These are phyloP conservation scores for Plebejus melissa DNA, from an alignment of 2,888 invertebrate species.

Conservation along the genomic window DNA sequence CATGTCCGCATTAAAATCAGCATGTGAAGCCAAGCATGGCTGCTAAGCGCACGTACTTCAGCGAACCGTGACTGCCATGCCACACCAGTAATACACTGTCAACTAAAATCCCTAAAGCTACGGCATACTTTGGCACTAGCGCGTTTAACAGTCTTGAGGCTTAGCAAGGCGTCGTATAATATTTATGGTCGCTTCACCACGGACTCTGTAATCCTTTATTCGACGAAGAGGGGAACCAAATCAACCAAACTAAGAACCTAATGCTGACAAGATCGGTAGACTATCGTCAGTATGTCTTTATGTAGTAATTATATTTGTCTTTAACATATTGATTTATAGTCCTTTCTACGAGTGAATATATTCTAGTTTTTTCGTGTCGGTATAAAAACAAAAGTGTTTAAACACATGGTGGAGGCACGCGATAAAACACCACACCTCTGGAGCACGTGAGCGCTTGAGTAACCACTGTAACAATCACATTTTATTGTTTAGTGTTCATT, in stretches of 20 bases:
- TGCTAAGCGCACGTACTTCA: conserved; percentile 27
- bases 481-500: conserved; percentile 30
- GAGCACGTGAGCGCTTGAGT: conserved; percentile 38
- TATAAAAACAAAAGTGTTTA: conserved; percentile 24
- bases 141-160: not conserved
- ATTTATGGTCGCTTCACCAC: not conserved
- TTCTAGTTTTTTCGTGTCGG: conserved; percentile 10
- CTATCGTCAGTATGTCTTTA: not conserved
- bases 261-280: not conserved
- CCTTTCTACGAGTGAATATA: not conserved
- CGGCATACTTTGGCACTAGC: not conserved
- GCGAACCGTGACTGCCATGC: conserved; percentile 27
- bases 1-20: conserved; percentile 30
- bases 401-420: conserved; percentile 25
- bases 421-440: conserved; percentile 34
- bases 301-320: not conserved
- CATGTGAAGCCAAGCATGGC: conserved; percentile 29
- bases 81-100: conserved; percentile 7
- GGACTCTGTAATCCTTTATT: not conserved
- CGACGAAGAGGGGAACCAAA: not conserved
- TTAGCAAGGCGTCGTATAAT: not conserved
- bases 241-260: not conserved
- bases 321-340: not conserved
- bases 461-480: conserved; percentile 37
- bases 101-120: conserved; percentile 14